phyloP scores from a whole-genome alignment of 2,888 invertebrate genomes.

The Nomada flava region DNA sequence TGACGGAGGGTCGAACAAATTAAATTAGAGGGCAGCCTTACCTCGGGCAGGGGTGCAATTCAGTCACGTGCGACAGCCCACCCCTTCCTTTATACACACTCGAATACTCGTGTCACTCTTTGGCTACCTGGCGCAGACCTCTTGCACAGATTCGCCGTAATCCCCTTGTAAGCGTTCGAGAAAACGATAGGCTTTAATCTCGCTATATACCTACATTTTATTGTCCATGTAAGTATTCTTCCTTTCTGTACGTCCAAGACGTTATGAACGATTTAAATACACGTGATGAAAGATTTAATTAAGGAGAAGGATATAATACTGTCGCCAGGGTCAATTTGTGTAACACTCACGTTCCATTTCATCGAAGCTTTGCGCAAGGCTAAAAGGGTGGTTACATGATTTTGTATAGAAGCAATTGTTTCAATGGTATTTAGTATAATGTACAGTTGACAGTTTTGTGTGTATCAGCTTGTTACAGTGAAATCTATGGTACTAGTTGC shows the following conservation, averaged over 20 bases:
- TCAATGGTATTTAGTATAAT: too few relatives aligned
- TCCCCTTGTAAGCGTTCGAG: slow-evolving; percentile 43
- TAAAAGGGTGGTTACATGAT: too few relatives aligned
- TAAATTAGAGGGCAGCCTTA: slow-evolving; percentile 67
- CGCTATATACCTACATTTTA: slow-evolving; percentile 15
- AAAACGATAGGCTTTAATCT: slow-evolving; percentile 36
- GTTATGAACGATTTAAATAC: background rate
- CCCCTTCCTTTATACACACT: slow-evolving; percentile 39
- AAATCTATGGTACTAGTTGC: too few relatives aligned
- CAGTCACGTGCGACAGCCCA: slow-evolving; percentile 55
- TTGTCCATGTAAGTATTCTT: slow-evolving; percentile 1
- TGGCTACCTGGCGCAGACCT: slow-evolving; percentile 14
- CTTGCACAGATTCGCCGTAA: slow-evolving; percentile 38
- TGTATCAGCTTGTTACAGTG: too few relatives aligned
- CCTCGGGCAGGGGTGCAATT: slow-evolving; percentile 58
- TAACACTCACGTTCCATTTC: background rate
- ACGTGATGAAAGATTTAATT: background rate
- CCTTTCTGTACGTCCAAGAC: background rate
- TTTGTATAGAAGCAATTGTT: too few relatives aligned
- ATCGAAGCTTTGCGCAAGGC: background rate
- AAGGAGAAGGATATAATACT: background rate
- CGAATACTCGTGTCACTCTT: slow-evolving; percentile 42
- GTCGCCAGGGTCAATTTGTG: too few relatives aligned
- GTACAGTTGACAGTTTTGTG: too few relatives aligned
- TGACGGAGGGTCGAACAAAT: slow-evolving; percentile 67